Conservation (phyloP, 2,113 vertebrate genomes). For the Myotis davidii region DNA sequence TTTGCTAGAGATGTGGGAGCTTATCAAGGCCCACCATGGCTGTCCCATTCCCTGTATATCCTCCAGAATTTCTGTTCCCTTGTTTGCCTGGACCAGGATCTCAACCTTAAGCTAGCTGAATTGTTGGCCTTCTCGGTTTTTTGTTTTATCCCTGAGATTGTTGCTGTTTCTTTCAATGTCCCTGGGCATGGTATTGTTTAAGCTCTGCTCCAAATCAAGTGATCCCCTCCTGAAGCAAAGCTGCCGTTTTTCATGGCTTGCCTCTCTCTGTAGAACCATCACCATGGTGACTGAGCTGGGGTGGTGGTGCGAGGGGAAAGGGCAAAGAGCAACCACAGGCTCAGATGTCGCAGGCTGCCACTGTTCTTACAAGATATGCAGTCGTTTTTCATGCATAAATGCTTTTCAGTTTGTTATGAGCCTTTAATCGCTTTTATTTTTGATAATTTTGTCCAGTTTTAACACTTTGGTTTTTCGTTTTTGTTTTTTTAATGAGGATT, state of each 20-base stretch:
- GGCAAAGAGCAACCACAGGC: neutral
- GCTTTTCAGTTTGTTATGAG: constrained; percentile 1
- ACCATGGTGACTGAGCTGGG: neutral
- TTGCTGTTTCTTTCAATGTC: neutral
- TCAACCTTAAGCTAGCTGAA: neutral
- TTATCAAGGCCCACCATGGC: neutral
- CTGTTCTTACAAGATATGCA: neutral
- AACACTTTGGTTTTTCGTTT: neutral
- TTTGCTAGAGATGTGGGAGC: neutral
- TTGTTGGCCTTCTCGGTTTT: neutral
- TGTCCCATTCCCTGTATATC: neutral
- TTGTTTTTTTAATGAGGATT: neutral
- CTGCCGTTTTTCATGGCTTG: neutral
- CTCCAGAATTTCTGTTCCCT: neutral
- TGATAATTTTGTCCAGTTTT: neutral
- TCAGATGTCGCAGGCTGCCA: neutral
- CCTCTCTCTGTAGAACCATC: neutral
- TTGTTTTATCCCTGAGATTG: neutral
- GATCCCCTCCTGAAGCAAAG: neutral
- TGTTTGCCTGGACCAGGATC: neutral
- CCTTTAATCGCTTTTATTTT: neutral
- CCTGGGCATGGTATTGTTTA: neutral
- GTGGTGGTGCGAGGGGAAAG: too few species aligned
- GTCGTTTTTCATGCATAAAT: neutral
- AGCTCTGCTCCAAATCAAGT: constrained; percentile 14